These are phyloP conservation scores for Hypolimnas misippus DNA, from an alignment of 2,888 invertebrate species.

Conservation along the genomic window DNA sequence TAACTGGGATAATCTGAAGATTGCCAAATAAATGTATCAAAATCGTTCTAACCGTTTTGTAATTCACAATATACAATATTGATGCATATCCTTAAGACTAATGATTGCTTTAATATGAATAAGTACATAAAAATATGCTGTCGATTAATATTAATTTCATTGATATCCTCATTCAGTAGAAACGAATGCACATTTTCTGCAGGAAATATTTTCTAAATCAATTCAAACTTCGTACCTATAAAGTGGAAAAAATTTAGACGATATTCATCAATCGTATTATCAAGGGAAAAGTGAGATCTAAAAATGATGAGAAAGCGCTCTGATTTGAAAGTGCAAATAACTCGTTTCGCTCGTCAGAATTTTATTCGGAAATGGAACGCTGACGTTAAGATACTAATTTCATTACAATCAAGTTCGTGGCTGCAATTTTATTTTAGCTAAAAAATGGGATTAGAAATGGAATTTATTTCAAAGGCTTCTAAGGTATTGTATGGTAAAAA, in stretches of 20 bases:
- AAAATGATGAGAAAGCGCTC: constrained; percentile 32
- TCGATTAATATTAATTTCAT: too few relatives aligned
- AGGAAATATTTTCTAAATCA: not conserved
- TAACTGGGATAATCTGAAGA: too few relatives aligned
- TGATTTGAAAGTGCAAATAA: constrained; percentile 28
- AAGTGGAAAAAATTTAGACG: not conserved
- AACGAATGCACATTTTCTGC: too few relatives aligned
- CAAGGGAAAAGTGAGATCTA: constrained; percentile 23
- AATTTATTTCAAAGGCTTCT: not conserved
- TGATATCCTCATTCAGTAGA: too few relatives aligned
- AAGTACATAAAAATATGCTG: too few relatives aligned
- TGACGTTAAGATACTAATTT: constrained; percentile 29
- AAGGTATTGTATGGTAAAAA: not conserved
- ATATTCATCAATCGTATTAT: constrained; percentile 16
- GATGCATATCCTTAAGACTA: too few relatives aligned
- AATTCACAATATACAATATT: too few relatives aligned
- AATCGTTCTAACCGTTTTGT: too few relatives aligned
- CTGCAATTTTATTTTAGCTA: constrained; percentile 19
- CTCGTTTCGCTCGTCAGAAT: constrained; percentile 26
- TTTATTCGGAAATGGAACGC: constrained; percentile 32
- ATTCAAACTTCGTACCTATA: not conserved
- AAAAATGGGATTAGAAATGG: not conserved
- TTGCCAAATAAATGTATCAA: too few relatives aligned
- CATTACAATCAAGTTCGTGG: constrained; percentile 28
- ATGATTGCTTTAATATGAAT: too few relatives aligned